A percentile compares a stretch with the other conserved stretches of the same genome.
Conservation (phyloP, 2,888 invertebrate species). For the Resseliella maxima region DNA sequence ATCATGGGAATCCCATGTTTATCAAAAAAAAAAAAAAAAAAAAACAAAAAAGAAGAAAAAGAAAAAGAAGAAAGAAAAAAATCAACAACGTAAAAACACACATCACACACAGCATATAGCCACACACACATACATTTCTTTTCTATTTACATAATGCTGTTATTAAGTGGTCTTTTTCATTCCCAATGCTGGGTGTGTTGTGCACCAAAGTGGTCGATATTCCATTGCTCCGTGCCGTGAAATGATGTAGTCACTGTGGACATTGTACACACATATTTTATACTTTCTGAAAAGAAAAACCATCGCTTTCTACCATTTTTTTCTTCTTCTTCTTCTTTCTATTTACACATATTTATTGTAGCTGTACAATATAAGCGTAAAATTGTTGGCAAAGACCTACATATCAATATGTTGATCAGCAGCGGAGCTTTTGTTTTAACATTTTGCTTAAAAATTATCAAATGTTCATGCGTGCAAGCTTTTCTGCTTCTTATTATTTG, state of each 20-base stretch:
- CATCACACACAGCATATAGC: too few species aligned
- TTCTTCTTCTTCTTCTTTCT: background rate
- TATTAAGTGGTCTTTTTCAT: slow-evolving; percentile 32
- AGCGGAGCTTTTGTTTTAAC: background rate
- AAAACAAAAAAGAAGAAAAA: too few species aligned
- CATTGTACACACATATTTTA: background rate
- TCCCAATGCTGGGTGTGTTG: slow-evolving; percentile 48
- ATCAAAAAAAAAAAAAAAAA: background rate
- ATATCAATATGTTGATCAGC: background rate
- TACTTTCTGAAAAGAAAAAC: background rate
- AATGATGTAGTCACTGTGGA: background rate
- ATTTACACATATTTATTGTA: slow-evolving; percentile 32
- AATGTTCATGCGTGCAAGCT: too few species aligned
- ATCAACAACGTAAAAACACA: too few species aligned
- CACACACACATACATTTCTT: background rate
- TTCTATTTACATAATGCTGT: slow-evolving; percentile 30
- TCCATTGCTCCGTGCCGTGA: background rate
- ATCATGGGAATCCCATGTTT: too few species aligned
- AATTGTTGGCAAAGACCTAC: slow-evolving; percentile 40
- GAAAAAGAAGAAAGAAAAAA: too few species aligned
- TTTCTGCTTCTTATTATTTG: background rate
- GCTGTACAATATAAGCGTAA: slow-evolving; percentile 21
- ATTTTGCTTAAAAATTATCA: too few species aligned
- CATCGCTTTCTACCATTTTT: too few species aligned
- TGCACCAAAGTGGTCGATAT: slow-evolving; percentile 34